phyloP scores from a whole-genome alignment of 2,888 invertebrate species.

The Drosophila crucigera region DNA sequence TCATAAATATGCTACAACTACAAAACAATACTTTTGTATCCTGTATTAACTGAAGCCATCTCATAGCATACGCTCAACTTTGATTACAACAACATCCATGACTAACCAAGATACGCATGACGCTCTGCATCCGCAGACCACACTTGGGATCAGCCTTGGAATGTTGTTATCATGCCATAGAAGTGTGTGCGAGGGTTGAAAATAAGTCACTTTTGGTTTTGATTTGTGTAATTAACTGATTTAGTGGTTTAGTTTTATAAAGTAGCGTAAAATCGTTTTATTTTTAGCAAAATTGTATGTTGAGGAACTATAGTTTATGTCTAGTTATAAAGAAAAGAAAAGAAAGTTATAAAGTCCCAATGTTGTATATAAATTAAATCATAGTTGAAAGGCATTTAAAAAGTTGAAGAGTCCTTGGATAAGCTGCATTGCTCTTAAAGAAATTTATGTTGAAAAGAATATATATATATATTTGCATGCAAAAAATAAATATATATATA shows the following conservation, averaged over 20 bases:
- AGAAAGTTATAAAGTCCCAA: too few species aligned
- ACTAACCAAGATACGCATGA: slow-evolving; percentile 25
- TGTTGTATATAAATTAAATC: background rate
- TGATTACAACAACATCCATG: slow-evolving; percentile 11
- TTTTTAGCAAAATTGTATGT: background rate
- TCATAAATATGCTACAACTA: slow-evolving; percentile 57
- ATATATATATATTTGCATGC: background rate
- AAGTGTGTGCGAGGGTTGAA: background rate
- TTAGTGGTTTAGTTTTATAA: background rate
- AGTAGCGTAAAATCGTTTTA: background rate
- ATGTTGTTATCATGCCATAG: slow-evolving; percentile 38
- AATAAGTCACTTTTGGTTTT: background rate
- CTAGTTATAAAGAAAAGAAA: background rate
- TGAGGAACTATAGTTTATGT: background rate
- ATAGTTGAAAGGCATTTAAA: too few species aligned
- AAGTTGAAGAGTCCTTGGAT: background rate
- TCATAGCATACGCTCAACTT: background rate
- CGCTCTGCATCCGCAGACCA: slow-evolving; percentile 12
- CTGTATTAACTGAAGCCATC: slow-evolving; percentile 33
- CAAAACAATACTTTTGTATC: slow-evolving; percentile 5
- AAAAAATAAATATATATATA: background rate
- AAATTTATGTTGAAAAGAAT: background rate
- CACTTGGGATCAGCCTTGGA: slow-evolving; percentile 1
- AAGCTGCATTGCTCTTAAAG: background rate
- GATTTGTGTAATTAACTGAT: background rate